phyloP scores from a whole-genome alignment of 2,113 vertebrate species.

The Atherinomorus stipes region DNA sequence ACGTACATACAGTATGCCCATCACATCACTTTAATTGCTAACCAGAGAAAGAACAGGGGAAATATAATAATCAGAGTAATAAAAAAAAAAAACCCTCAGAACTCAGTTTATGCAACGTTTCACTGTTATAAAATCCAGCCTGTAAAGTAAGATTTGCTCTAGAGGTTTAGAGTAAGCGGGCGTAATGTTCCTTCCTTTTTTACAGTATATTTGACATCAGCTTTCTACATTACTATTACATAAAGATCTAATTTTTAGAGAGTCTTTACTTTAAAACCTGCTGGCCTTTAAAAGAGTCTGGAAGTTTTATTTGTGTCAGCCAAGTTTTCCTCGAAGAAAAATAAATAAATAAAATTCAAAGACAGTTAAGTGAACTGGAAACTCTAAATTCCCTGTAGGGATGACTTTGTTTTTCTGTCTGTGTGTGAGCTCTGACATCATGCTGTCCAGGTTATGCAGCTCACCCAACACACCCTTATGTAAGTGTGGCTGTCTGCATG shows the following conservation, averaged over 20 bases:
- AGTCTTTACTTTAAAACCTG: not conserved
- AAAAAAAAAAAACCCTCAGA: not conserved
- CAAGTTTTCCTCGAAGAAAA: conserved; percentile 5
- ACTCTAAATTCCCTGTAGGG: conserved; percentile 51
- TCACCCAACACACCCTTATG: not conserved
- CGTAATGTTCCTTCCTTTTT: not conserved
- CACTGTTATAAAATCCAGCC: not conserved
- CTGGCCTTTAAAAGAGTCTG: conserved; percentile 4
- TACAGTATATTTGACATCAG: not conserved
- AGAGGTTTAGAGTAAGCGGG: not conserved
- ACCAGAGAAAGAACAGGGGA: not conserved
- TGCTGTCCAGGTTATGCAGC: conserved; percentile 29
- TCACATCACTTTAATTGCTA: not conserved
- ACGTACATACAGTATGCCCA: not conserved
- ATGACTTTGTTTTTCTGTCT: conserved; percentile 53
- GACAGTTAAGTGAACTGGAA: conserved; percentile 52
- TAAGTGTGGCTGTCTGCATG: not conserved
- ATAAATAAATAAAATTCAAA: conserved; percentile 23
- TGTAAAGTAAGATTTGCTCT: not conserved
- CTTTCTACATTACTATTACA: not conserved
- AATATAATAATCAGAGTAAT: not conserved
- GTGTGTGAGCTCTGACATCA: conserved; percentile 36
- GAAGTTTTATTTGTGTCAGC: conserved; percentile 11
- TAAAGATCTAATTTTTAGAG: not conserved
- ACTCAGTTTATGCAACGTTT: not conserved